Evolutionary conservation across 2,888 invertebrate genomes (phyloP).

Genomic region (Ctenicera cuprea): DNA sequence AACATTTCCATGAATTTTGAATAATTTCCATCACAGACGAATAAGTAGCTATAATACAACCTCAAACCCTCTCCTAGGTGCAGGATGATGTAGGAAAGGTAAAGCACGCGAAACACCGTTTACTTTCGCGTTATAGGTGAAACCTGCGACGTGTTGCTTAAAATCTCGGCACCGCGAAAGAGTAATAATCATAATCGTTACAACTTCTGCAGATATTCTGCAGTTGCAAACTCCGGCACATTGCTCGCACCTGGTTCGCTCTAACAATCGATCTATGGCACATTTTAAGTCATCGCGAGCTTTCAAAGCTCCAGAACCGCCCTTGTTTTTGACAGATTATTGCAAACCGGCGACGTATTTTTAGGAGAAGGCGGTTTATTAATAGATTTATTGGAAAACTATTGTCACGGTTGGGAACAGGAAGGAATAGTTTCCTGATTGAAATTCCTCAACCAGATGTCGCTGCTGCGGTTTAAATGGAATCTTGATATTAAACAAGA

Average conservation of each 20-base stretch:
- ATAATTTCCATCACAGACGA: background rate
- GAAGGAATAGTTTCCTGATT: conserved; percentile 59
- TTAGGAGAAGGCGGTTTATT: conserved; percentile 18
- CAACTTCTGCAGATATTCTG: conserved; percentile 54
- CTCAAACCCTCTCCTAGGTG: background rate
- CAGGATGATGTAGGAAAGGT: background rate
- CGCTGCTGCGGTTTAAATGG: conserved; percentile 48
- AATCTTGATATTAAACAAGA: conserved; percentile 48
- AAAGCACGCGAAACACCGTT: conserved; percentile 19
- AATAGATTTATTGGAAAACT: conserved; percentile 38
- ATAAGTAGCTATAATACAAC: too few species aligned
- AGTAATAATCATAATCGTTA: conserved; percentile 62
- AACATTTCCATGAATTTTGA: background rate
- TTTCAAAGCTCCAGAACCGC: conserved; percentile 12
- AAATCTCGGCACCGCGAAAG: conserved; percentile 57
- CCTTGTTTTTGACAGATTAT: conserved; percentile 36
- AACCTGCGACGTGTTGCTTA: conserved; percentile 41
- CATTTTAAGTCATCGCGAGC: conserved; percentile 41
- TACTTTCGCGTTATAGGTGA: conserved; percentile 34
- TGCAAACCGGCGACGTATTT: conserved; percentile 16
- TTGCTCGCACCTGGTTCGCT: conserved; percentile 55
- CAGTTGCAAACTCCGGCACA: conserved; percentile 56
- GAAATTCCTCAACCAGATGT: conserved; percentile 58
- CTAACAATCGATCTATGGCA: conserved; percentile 54
- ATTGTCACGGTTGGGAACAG: conserved; percentile 8